These are phyloP conservation scores for Drosophila kepulauana DNA, from an alignment of 1,140 invertebrate species.

Conservation along the genomic window DNA sequence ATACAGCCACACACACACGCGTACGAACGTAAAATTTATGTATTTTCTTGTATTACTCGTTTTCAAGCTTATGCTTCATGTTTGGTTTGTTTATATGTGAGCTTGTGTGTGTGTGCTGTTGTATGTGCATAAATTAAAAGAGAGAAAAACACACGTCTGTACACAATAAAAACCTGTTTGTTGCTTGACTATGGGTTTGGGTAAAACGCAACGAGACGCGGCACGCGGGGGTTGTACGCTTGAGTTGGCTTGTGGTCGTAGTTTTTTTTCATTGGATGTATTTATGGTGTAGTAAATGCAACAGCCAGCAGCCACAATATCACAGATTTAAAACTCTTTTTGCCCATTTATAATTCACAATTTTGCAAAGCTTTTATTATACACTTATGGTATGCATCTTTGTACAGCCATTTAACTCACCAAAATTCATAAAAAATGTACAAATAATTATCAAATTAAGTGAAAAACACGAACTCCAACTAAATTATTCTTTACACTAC, in stretches of 20 bases:
- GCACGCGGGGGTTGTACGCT: conserved; percentile 66
- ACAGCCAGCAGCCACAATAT: conserved; percentile 29
- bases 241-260: conserved; percentile 50
- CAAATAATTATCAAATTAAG: conserved; percentile 78
- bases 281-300: conserved; percentile 36
- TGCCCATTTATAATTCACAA: not conserved
- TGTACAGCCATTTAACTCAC: conserved; percentile 54
- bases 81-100: conserved; percentile 66
- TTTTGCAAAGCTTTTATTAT: conserved; percentile 11
- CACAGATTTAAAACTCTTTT: conserved; percentile 48
- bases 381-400: not conserved
- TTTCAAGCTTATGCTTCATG: conserved; percentile 67
- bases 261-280: conserved; percentile 22
- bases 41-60: conserved; percentile 80
- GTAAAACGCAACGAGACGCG: conserved; percentile 50
- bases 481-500: conserved; percentile 63
- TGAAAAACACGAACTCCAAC: conserved; percentile 73
- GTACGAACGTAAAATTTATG: conserved; percentile 54
- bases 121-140: conserved; percentile 75
- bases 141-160: conserved; percentile 74
- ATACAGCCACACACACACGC: conserved; percentile 24
- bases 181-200: conserved; percentile 69
- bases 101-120: conserved; percentile 47
- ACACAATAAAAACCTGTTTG: conserved; percentile 83
- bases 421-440: conserved; percentile 76